Evolutionary conservation across 2,113 vertebrate genomes (phyloP), one percentile per base, ranked within the genome.

Genomic region (Phrynocephalus versicolor): DNA sequence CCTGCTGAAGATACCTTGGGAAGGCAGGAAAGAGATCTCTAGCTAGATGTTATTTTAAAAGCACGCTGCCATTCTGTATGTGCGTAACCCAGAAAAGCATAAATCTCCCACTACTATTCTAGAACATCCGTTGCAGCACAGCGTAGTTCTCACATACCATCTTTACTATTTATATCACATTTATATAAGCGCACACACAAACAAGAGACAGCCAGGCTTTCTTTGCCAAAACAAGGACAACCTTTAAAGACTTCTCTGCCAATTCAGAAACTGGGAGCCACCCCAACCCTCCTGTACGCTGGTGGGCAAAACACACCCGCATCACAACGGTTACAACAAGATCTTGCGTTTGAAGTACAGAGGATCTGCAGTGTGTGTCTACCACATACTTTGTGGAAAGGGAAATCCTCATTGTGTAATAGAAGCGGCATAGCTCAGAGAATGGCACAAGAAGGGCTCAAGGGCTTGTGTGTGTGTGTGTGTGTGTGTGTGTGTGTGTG

Each of bases 91-190:
- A 77, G 81, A 41, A 71, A 86, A 91, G 79, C 67, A 21, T 37
- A 87, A 71, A 62, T 88, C 69, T n/a, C 75, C 83, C 84, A 7
- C 0, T 3, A 92, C 80, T 4, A 74, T 89, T 85, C 64, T 65
- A 51, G 77, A 88, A 30, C 62, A 84, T 86, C 83, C 84, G 35
- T 89, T 86, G 72, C 65, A 70, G 79, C 74, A 86, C 84, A 89
- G 87, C 67, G 82, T 88, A 19, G 8, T 45, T 58, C 74, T 70
- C 86, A 82, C 90, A 93, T 90, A 92, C 88, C 91, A 87, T 85
- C 76, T 69, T 77, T 57, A 88, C 84, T 81, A 0, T 70, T 64
- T 67, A 39, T 19, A 70, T 57, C 23, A 84, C 72, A 87, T 12
- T 51, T 51, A 51, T 6, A 5, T 51, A 51, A 51, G 88, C 72